Evolutionary conservation across 2,888 invertebrate genomes (phyloP).

Genomic region (Icerya purchasi): DNA sequence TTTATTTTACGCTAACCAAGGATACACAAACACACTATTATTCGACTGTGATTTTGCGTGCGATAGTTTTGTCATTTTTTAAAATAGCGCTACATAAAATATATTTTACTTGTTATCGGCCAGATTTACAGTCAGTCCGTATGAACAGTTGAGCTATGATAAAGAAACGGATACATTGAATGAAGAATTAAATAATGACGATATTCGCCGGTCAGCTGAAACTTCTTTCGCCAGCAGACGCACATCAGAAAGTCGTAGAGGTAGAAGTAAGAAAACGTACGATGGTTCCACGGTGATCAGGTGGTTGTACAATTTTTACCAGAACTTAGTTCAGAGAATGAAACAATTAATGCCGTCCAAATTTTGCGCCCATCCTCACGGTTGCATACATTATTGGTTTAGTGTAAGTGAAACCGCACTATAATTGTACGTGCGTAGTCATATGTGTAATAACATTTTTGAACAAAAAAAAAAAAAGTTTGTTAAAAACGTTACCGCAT

Average conservation of each 20-base stretch:
- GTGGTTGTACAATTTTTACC: neutral
- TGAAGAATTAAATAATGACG: neutral
- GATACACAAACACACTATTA: no score
- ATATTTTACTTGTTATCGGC: no score
- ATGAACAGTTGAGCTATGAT: slow-evolving; percentile 29
- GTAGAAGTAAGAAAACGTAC: neutral
- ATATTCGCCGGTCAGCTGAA: neutral
- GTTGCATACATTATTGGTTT: slow-evolving; percentile 37
- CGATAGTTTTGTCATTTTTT: no score
- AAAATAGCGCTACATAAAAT: no score
- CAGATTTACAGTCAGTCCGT: slow-evolving; percentile 38
- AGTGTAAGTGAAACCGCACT: slow-evolving; percentile 29
- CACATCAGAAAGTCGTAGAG: neutral
- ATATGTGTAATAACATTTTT: neutral
- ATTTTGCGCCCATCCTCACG: slow-evolving; percentile 38
- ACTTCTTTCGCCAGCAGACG: neutral
- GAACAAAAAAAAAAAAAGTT: neutral
- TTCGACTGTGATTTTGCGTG: no score
- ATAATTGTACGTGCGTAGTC: neutral
- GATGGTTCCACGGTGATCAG: neutral
- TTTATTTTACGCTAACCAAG: no score
- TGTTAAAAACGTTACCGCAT: slow-evolving; percentile 1
- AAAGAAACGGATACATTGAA: slow-evolving; percentile 2
- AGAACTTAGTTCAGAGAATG: neutral
- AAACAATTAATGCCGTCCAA: neutral